Evolutionary conservation across 2,888 invertebrate genomes (phyloP).

Genomic region (Tetragnatha montana): DNA sequence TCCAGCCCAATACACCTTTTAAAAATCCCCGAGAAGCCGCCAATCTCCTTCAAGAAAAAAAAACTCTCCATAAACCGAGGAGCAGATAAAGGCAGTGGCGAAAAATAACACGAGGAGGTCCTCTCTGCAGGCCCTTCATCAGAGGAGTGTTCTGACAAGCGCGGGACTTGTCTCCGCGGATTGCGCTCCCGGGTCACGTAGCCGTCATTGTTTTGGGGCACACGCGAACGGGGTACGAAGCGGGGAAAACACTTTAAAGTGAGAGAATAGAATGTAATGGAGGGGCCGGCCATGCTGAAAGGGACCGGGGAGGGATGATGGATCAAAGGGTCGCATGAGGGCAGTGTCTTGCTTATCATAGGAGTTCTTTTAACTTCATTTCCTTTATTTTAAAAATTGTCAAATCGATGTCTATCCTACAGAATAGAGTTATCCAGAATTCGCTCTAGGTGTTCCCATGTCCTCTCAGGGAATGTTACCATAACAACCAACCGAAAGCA

Average conservation of each 20-base stretch:
- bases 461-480: too few species aligned
- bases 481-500: too few species aligned
- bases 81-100: not conserved
- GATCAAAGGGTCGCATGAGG: not conserved
- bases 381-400: too few species aligned
- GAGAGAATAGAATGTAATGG: slow-evolving; percentile 58
- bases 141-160: slow-evolving; percentile 49
- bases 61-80: slow-evolving; percentile 25
- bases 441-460: too few species aligned
- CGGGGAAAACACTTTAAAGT: slow-evolving; percentile 60
- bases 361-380: too few species aligned
- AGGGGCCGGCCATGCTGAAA: slow-evolving; percentile 5
- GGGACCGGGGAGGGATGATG: slow-evolving; percentile 10
- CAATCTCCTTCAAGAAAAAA: not conserved
- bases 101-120: slow-evolving; percentile 39
- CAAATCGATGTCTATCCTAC: too few species aligned
- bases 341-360: not conserved
- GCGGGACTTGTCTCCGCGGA: not conserved
- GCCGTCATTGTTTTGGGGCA: slow-evolving; percentile 48
- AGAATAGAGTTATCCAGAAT: too few species aligned
- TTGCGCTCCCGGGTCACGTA: slow-evolving; percentile 44
- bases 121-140: slow-evolving; percentile 14
- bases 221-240: slow-evolving; percentile 58
- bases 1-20: too few species aligned
- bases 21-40: too few species aligned